Percentiles rank a stretch among this genome's conserved stretches.
phyloP scores from a whole-genome alignment of 2,888 invertebrate species.

The Caenorhabditis japonica region DNA sequence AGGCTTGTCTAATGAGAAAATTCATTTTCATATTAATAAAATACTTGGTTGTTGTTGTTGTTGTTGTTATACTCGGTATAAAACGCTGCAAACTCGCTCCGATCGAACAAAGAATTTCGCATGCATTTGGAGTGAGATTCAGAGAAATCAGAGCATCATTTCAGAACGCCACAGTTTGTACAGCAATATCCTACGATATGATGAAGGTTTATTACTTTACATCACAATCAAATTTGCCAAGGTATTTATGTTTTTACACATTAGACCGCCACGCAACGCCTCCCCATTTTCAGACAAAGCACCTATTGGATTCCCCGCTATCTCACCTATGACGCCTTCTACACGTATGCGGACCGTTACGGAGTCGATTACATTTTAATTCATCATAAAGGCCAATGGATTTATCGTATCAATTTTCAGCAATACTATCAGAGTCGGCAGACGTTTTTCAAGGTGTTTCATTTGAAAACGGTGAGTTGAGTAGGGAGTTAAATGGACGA shows the following conservation, averaged over 20 bases:
- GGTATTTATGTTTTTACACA: too few relatives aligned
- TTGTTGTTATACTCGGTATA: too few relatives aligned
- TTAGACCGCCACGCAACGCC: too few relatives aligned
- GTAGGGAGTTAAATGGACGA: too few relatives aligned
- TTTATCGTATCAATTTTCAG: constrained; percentile 35
- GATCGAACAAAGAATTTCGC: too few relatives aligned
- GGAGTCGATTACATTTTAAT: constrained; percentile 28
- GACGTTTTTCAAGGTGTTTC: constrained; percentile 41
- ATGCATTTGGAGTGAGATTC: too few relatives aligned
- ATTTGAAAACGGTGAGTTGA: constrained; percentile 15
- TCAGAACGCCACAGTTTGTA: constrained; percentile 5
- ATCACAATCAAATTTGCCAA: background rate
- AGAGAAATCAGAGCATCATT: background rate
- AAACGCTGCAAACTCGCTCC: too few relatives aligned
- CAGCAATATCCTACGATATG: background rate
- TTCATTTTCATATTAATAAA: too few relatives aligned
- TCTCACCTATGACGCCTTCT: constrained; percentile 27
- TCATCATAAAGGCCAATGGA: constrained; percentile 34
- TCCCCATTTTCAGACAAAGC: constrained; percentile 12
- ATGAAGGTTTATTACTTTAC: constrained; percentile 5
- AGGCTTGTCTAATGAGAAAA: background rate
- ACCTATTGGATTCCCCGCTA: constrained; percentile 17
- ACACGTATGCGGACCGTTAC: constrained; percentile 16
- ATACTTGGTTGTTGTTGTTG: too few relatives aligned
- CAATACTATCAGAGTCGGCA: constrained; percentile 9